Evolutionary conservation across 2,113 vertebrate genomes (phyloP).

Genomic region (Cervus canadensis): DNA sequence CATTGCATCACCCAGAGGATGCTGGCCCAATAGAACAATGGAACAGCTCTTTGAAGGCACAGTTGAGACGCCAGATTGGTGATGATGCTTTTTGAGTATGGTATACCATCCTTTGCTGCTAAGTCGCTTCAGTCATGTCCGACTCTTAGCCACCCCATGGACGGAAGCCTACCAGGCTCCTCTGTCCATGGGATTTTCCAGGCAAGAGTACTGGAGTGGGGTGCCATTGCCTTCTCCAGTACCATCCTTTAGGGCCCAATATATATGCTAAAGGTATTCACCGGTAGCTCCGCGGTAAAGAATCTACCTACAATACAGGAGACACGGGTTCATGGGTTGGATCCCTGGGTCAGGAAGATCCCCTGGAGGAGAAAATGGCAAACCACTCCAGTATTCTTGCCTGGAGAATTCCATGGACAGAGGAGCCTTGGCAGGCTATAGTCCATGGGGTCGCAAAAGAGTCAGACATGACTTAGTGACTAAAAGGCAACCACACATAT

Average conservation of each 20-base stretch:
- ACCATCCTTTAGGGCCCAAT: background rate
- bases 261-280: background rate
- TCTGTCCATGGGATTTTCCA: too few relatives aligned
- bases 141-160: too few relatives aligned
- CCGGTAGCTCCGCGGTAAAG: rapidly evolving
- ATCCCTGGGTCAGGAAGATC: background rate
- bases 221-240: too few relatives aligned
- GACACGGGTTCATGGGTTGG: background rate
- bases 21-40: background rate
- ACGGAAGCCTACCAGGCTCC: too few relatives aligned
- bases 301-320: background rate
- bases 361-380: background rate
- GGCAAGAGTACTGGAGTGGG: too few relatives aligned
- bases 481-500: background rate
- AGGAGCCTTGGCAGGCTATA: background rate
- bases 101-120: background rate
- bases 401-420: background rate
- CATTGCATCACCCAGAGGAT: background rate
- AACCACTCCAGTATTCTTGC: background rate
- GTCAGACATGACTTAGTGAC: background rate
- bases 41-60: background rate
- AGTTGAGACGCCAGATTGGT: background rate
- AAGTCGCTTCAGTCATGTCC: too few relatives aligned
- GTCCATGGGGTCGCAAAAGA: background rate
- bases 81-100: background rate